Evolutionary conservation across 2,113 vertebrate genomes (phyloP).

Genomic region (Heterotilapia buettikoferi): DNA sequence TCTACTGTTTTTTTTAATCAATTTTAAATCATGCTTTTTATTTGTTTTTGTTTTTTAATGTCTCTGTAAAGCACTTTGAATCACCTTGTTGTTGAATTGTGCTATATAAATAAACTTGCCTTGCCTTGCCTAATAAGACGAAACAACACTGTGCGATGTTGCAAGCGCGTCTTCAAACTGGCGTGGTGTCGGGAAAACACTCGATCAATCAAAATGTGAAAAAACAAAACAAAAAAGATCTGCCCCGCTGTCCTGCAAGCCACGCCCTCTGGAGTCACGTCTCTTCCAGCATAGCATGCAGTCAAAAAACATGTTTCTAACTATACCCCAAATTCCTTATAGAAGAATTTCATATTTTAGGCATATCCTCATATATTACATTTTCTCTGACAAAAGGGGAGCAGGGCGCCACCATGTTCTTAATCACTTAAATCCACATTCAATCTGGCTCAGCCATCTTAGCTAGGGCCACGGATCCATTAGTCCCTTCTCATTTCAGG

Average conservation of each 20-base stretch:
- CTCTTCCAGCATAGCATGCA: neutral
- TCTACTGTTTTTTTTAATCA: no score
- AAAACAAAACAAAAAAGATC: neutral
- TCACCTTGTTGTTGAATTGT: no score
- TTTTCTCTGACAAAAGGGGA: slow-evolving; percentile 34
- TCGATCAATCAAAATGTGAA: neutral
- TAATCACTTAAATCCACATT: slow-evolving; percentile 63
- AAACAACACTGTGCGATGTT: neutral
- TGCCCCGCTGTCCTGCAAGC: neutral
- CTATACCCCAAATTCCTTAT: neutral
- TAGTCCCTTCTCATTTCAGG: slow-evolving; percentile 57
- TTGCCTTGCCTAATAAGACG: neutral
- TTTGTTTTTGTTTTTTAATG: no score
- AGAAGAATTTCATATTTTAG: slow-evolving; percentile 25
- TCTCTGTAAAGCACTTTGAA: no score
- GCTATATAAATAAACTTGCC: no score
- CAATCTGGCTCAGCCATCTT: slow-evolving; percentile 62
- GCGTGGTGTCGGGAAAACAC: neutral
- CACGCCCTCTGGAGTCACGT: neutral
- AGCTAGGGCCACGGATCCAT: slow-evolving; percentile 45
- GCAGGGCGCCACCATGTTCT: slow-evolving; percentile 18
- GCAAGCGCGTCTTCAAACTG: neutral
- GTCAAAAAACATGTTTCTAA: neutral
- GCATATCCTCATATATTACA: slow-evolving; percentile 46
- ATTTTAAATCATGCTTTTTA: no score